Evolutionary conservation across 1,140 invertebrate genomes (phyloP), one percentile per base, ranked within the genome.

Genomic region (Leptinotarsa undecemlineata): DNA sequence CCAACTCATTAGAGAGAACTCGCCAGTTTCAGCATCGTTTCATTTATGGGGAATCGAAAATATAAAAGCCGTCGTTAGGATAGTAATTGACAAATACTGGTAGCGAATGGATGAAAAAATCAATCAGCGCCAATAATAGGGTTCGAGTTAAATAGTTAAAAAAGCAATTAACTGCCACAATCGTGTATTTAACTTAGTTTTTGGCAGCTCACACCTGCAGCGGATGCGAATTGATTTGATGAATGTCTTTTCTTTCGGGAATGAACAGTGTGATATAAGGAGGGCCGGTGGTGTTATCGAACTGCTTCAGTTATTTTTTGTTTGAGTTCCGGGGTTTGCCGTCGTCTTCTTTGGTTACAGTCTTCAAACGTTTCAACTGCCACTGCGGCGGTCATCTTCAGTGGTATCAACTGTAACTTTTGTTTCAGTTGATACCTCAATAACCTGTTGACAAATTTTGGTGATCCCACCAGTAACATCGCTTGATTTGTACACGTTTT

Each of bases 31-130:
- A 68, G 42, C 66, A 47, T 15, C 23, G 42, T 68, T 68, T 68
- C 66, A 68, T 68, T 68, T 42, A 68, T 68, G 33, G 5, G 23
- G 33, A 47, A 68, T 68, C 42, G 11, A 68, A 68, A 68, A 68
- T 47, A 68, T 68, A 68, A 68, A 68, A 42, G 66, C 23, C 33
- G 23, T 68, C 66, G 42, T 68, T 68, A 68, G 23, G 42, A 42
- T 14, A 13, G 66, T 42, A 68, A 68, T 68, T 68, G 66, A 68
- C 66, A 68, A 47, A 68, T 57, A 57, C 42, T 42, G n/a, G 23
- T 68, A 42, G 66, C 42, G 21, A 66, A 66, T 66, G 42, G 66
- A 68, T 68, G 42, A 33, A 68, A 68, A 68, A 68, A 68, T 68
- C 66, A 47, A 68, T 68, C 66, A 68, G 19, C 19, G 15, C 66